Conservation (phyloP, 2,113 vertebrate species). For the Actinemys pallida region DNA sequence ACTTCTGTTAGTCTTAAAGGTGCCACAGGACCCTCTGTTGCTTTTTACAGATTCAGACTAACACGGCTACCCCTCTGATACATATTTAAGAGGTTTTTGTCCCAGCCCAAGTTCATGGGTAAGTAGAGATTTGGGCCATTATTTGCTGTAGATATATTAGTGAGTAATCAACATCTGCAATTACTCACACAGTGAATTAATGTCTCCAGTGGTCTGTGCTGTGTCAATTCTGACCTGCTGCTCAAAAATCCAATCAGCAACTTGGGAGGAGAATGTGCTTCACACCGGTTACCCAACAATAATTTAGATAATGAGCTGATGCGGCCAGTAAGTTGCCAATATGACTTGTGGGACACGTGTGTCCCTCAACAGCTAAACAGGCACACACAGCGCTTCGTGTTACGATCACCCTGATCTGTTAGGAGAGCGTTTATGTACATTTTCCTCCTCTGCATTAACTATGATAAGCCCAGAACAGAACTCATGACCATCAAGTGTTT, state of each 20-base stretch:
- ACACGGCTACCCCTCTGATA: no score
- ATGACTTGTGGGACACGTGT: rapidly evolving
- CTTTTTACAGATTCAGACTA: no score
- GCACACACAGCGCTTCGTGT: rapidly evolving
- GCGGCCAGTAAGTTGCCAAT: not conserved
- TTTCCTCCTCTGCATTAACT: not conserved
- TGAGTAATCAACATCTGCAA: not conserved
- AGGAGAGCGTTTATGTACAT: rapidly evolving
- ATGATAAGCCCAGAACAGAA: rapidly evolving
- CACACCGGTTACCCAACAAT: not conserved
- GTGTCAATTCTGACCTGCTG: not conserved
- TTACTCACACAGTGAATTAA: not conserved
- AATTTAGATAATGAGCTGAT: rapidly evolving
- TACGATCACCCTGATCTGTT: not conserved
- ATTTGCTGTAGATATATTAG: not conserved
- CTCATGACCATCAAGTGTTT: rapidly evolving
- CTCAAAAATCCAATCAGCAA: not conserved
- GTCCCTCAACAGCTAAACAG: not conserved
- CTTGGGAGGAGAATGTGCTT: not conserved
- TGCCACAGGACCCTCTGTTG: no score
- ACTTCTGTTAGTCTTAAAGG: no score
- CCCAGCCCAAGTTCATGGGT: not conserved
- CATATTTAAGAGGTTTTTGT: not conserved
- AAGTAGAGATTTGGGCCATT: not conserved
- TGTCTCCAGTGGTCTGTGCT: not conserved